A percentile compares a stretch with the other conserved stretches of the same genome.
phyloP scores from a whole-genome alignment of 2,888 invertebrate genomes.

The Folsomia manolachei region DNA sequence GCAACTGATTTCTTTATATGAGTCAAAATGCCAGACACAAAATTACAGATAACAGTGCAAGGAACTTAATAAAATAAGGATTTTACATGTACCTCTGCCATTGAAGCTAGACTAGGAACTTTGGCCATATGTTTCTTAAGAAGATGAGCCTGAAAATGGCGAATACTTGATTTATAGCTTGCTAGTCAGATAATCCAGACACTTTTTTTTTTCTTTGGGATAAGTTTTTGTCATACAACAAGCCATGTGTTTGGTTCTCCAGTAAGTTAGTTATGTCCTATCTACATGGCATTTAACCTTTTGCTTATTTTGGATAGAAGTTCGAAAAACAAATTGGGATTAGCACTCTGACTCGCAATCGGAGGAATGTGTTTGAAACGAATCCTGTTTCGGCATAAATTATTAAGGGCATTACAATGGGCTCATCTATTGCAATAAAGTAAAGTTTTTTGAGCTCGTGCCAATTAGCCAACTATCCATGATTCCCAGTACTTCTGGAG shows the following conservation, averaged over 20 bases:
- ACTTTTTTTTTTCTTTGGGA: neutral
- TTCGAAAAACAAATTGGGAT: constrained; percentile 11
- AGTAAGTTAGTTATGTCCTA: neutral
- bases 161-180: constrained; percentile 2
- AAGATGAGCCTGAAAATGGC: constrained; percentile 8
- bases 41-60: too few species aligned
- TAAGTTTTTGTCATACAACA: neutral
- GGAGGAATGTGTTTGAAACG: constrained; percentile 29
- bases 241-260: neutral
- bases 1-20: too few species aligned
- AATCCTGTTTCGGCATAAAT: constrained; percentile 29
- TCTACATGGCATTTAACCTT: neutral
- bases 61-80: too few species aligned
- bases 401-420: constrained; percentile 28
- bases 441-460: constrained; percentile 31
- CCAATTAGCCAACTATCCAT: constrained; percentile 27
- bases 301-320: neutral
- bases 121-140: neutral
- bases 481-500: constrained; percentile 3
- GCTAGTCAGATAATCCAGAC: neutral
- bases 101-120: too few species aligned
- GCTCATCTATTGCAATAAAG: constrained; percentile 18
- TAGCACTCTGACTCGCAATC: neutral
- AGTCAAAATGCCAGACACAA: too few species aligned
- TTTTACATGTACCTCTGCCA: too few species aligned